Base-by-base conservation (phyloP, 1,140 invertebrate species). In the Eueides isabella region DNA sequence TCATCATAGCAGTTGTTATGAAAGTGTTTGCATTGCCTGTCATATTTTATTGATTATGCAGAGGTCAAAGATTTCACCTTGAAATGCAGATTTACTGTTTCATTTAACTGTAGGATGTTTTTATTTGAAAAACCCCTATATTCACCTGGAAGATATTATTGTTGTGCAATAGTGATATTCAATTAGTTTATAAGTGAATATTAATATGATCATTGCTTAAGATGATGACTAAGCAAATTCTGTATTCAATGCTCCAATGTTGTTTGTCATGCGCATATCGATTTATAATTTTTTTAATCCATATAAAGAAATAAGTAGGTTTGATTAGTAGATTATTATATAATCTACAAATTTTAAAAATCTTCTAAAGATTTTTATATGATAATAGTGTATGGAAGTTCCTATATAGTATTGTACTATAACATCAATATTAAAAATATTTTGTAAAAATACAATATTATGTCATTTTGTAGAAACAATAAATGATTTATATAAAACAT, bases 11-110 rank as follows among this genome's bases (percentile, higher is more conserved):
- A 55, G 19, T 72, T 66, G 30, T 69, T 69, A 63, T 63, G 55
- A 44, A 68, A 66, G 35, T 41, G 23, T 61, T 44, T 48, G 12
- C 44, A 19, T 23, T 62, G 44, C 55, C 66, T 67, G 74, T 75
- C 65, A 75, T 55, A 65, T 71, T 64, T 71, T 14, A 76, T 35
- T 82, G 61, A 80, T 80, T 77, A 79, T 76, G 71, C 75, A 80
- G 78, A 83, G 82, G 84, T 84, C 84, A 85, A 70, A 79, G 67
- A 71, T 78, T 72, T 85, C 69, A 84, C 84, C 82, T 85, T 85
- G 70, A 76, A 79, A 72, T 82, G 69, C 65, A 76, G 67, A 79
- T 77, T 75, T 67, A 74, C 35, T 76, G 62, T 61, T 61, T 44
- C 33, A 62, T 66, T 33, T 29, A 73, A 72, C 44, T 30, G 26